Evolutionary conservation across 1,140 invertebrate genomes (phyloP).

Genomic region (Brachionus calyciflorus): DNA sequence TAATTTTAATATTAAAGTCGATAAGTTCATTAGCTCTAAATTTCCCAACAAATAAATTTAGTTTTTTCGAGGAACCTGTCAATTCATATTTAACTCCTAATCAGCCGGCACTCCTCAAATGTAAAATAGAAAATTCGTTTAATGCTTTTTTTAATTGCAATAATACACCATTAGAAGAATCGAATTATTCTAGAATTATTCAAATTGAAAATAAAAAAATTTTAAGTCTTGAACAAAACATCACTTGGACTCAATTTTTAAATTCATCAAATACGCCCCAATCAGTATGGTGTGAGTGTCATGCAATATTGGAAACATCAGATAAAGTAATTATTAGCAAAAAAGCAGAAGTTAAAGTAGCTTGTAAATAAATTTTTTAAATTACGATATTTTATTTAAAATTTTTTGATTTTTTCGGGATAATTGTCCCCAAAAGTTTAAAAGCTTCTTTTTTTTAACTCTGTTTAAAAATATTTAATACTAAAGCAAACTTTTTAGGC

Average conservation of each 20-base stretch:
- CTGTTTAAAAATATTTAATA: too few species aligned
- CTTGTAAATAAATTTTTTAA: neutral
- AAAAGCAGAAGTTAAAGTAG: neutral
- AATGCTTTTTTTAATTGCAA: conserved; percentile 42
- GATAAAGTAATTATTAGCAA: neutral
- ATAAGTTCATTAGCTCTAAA: too few species aligned
- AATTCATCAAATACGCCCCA: neutral
- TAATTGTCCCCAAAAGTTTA: too few species aligned
- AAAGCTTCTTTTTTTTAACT: too few species aligned
- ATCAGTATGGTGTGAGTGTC: conserved; percentile 27
- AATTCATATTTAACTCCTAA: neutral
- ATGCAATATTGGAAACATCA: neutral
- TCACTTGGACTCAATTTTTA: neutral
- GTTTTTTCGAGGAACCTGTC: conserved; percentile 18
- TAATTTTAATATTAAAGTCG: too few species aligned
- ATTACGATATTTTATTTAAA: too few species aligned
- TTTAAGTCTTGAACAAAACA: neutral
- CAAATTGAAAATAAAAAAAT: conserved; percentile 36
- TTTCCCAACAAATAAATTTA: too few species aligned
- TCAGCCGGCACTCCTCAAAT: conserved; percentile 3
- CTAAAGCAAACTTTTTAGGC: too few species aligned
- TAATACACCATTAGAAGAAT: neutral
- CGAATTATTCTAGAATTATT: neutral
- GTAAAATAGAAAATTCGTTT: conserved; percentile 41
- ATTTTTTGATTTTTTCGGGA: too few species aligned